These are phyloP conservation scores for Trissolcus japonicus DNA, from an alignment of 2,888 invertebrate genomes.

Conservation along the genomic window DNA sequence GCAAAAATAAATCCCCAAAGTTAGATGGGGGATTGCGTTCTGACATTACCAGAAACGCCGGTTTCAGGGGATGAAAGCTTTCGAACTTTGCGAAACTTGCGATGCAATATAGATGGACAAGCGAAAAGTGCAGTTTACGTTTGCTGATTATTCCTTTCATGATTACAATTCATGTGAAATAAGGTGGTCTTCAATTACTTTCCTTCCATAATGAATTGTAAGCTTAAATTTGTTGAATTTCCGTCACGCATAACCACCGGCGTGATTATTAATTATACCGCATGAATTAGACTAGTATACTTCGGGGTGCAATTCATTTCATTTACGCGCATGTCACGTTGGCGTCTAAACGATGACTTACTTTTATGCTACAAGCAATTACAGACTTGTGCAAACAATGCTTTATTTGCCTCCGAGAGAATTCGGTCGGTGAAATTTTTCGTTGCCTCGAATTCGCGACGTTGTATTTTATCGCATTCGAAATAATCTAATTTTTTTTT, in stretches of 20 bases:
- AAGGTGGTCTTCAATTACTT: no score
- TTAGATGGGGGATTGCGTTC: constrained; percentile 30
- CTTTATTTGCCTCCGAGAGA: constrained; percentile 16
- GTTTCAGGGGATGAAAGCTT: constrained; percentile 1
- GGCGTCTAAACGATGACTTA: constrained; percentile 7
- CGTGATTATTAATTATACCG: no score
- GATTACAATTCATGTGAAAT: no score
- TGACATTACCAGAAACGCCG: constrained; percentile 33
- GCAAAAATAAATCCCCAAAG: constrained; percentile 44
- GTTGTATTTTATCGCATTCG: constrained; percentile 25
- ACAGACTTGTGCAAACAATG: not conserved
- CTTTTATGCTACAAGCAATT: constrained; percentile 9
- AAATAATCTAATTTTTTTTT: constrained; percentile 35
- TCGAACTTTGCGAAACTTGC: constrained; percentile 31
- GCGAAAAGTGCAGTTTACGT: no score
- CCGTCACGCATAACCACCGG: no score
- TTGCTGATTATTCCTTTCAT: no score
- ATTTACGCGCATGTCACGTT: not conserved
- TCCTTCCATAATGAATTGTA: no score
- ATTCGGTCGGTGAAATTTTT: not conserved
- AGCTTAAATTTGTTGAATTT: no score
- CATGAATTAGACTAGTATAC: no score
- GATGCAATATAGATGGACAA: not conserved
- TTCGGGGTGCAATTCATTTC: constrained; percentile 7
- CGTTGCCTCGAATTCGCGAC: not conserved